Conservation (phyloP, 2,888 invertebrate species). For the Latrodectus elegans region DNA sequence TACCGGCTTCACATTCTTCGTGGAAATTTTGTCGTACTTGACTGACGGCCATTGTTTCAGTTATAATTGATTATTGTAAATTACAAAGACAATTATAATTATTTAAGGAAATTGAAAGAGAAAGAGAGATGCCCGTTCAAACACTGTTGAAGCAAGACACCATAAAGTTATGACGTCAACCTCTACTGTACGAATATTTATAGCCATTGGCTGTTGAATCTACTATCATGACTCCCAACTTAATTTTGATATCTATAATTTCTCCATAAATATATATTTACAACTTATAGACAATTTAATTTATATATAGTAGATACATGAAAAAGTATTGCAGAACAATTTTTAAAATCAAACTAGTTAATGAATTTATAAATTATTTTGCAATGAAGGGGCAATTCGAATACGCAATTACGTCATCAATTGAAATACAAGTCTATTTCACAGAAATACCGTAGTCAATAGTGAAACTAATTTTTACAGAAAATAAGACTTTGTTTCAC, state of each 20-base stretch:
- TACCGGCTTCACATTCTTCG: conserved; percentile 80
- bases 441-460: too few relatives aligned
- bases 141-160: conserved; percentile 72
- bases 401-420: too few relatives aligned
- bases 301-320: too few relatives aligned
- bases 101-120: conserved; percentile 20
- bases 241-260: background rate
- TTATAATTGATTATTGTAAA: background rate
- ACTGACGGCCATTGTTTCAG: conserved; percentile 72
- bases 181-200: conserved; percentile 26
- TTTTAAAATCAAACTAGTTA: too few relatives aligned
- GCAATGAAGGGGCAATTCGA: too few relatives aligned
- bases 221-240: background rate
- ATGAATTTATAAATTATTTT: too few relatives aligned
- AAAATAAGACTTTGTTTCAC: too few relatives aligned
- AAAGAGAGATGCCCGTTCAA: conserved; percentile 71
- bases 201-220: conserved; percentile 39
- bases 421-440: too few relatives aligned
- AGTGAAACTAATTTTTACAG: too few relatives aligned
- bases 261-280: background rate
- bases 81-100: conserved; percentile 15
- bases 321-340: too few relatives aligned
- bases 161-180: conserved; percentile 60
- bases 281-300: background rate
- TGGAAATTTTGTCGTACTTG: conserved; percentile 80